phyloP scores from a whole-genome alignment of 2,888 invertebrate genomes.

The Chromoteleia sp. region DNA sequence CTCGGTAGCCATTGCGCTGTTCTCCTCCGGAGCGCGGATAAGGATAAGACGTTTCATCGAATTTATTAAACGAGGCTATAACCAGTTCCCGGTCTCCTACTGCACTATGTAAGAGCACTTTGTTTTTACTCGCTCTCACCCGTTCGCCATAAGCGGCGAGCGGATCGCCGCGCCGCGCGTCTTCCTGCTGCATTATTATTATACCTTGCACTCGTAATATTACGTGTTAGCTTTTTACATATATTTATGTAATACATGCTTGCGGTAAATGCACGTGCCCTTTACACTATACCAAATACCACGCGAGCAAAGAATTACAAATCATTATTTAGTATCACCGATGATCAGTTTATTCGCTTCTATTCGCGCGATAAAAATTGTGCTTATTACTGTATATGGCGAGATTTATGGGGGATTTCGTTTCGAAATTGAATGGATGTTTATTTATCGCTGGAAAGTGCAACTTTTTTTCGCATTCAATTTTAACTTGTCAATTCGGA shows the following conservation, averaged over 20 bases:
- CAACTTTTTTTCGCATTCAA: too few relatives aligned
- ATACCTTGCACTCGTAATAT: slow-evolving; percentile 62
- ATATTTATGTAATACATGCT: slow-evolving; percentile 64
- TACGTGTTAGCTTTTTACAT: slow-evolving; percentile 66
- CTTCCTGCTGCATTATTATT: slow-evolving; percentile 66
- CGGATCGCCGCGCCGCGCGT: slow-evolving; percentile 35
- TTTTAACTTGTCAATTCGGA: neutral
- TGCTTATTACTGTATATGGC: slow-evolving; percentile 41
- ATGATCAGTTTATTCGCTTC: slow-evolving; percentile 56
- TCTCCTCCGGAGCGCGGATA: slow-evolving; percentile 49
- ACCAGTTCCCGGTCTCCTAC: slow-evolving; percentile 66
- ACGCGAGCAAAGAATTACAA: slow-evolving; percentile 51
- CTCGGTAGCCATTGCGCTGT: slow-evolving; percentile 44
- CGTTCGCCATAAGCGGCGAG: slow-evolving; percentile 61
- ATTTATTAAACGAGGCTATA: slow-evolving; percentile 71
- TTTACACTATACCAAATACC: slow-evolving; percentile 55
- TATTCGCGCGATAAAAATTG: slow-evolving; percentile 13
- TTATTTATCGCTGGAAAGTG: slow-evolving; percentile 50
- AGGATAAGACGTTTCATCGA: slow-evolving; percentile 69
- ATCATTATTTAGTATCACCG: slow-evolving; percentile 63
- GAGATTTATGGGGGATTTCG: slow-evolving; percentile 47
- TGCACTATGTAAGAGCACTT: slow-evolving; percentile 58
- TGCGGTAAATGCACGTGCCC: slow-evolving; percentile 61
- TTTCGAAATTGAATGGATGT: slow-evolving; percentile 43
- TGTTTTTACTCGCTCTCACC: slow-evolving; percentile 60